Evolutionary conservation across 2,888 invertebrate genomes (phyloP).

Genomic region (Orthosia gracilis): DNA sequence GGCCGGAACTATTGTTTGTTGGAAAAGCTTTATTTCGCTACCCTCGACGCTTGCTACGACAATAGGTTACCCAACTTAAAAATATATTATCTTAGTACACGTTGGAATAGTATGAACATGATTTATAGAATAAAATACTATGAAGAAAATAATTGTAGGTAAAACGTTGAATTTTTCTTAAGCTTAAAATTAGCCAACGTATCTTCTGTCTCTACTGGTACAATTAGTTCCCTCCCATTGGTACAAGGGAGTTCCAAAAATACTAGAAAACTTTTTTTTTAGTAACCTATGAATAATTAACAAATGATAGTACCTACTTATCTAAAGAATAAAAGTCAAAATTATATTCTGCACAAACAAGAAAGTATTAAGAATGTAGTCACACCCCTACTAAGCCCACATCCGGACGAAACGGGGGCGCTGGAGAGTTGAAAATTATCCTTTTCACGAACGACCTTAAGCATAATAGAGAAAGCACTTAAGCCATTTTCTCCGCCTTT

Average conservation of each 20-base stretch:
- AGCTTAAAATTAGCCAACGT: no score
- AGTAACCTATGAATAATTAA: no score
- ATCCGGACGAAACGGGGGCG: constrained; percentile 79
- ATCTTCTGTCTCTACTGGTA: no score
- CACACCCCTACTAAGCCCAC: constrained; percentile 79
- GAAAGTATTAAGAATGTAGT: constrained; percentile 20
- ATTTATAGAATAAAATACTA: neutral
- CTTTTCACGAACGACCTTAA: constrained; percentile 91
- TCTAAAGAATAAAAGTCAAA: neutral
- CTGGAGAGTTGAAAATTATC: constrained; percentile 91
- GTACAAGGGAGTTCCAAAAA: no score
- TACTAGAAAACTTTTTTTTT: no score
- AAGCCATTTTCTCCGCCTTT: constrained; percentile 91
- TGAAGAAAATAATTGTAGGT: no score
- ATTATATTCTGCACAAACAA: neutral
- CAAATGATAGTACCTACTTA: no score
- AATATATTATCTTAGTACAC: constrained; percentile 86
- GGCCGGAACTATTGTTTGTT: constrained; percentile 91
- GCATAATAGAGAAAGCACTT: constrained; percentile 91
- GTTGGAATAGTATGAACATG: constrained; percentile 74
- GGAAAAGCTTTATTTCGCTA: constrained; percentile 90
- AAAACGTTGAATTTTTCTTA: no score
- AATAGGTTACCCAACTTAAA: constrained; percentile 91
- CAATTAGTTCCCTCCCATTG: no score
- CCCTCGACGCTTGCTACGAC: constrained; percentile 88